A percentile compares a stretch with the other conserved stretches of the same genome.
phyloP scores from a whole-genome alignment of 2,113 vertebrate species.

The Cynopterus brachyotis region DNA sequence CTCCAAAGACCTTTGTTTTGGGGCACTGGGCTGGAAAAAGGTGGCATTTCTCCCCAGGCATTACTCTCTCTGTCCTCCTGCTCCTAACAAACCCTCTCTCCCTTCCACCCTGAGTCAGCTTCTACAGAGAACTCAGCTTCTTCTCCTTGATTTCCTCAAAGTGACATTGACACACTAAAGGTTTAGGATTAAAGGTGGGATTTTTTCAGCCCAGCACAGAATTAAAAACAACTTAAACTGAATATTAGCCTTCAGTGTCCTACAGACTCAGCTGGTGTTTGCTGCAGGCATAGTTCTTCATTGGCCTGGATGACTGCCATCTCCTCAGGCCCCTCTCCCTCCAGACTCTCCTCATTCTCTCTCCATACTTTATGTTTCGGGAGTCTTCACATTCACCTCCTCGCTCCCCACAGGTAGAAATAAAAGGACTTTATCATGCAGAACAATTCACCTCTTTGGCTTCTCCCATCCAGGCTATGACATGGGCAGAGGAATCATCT shows the following conservation, averaged over 20 bases:
- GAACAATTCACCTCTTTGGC: background rate
- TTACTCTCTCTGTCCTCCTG: background rate
- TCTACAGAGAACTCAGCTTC: fast-evolving
- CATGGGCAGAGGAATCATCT: background rate
- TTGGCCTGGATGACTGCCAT: too few relatives aligned
- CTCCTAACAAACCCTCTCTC: too few relatives aligned
- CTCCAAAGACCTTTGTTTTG: background rate
- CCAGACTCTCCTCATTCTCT: background rate
- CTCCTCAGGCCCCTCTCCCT: background rate
- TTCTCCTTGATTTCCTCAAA: background rate
- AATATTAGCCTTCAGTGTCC: background rate
- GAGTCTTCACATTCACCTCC: background rate
- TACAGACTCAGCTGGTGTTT: background rate
- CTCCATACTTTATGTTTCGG: background rate
- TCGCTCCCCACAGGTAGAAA: background rate
- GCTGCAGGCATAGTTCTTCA: background rate
- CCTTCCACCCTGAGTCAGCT: background rate
- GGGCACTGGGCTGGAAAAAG: background rate
- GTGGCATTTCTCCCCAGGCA: background rate
- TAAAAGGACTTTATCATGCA: background rate
- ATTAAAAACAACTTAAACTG: background rate
- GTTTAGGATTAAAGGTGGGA: background rate
- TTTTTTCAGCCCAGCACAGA: background rate
- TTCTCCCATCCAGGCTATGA: background rate
- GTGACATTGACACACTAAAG: background rate